Evolutionary conservation across 2,888 invertebrate genomes (phyloP).

Genomic region (Linnaemya vulpina): DNA sequence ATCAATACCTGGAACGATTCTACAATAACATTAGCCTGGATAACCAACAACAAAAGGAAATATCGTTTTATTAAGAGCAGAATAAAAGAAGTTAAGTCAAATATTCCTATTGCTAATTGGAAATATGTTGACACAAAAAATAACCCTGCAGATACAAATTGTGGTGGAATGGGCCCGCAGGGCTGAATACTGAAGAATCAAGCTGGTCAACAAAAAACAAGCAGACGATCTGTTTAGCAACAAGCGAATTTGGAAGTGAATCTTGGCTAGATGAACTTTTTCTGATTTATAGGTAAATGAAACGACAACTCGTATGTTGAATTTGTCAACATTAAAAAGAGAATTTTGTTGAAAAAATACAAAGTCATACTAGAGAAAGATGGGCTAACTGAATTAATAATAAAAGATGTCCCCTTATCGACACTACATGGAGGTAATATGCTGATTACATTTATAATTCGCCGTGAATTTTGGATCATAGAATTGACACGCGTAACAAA

Average conservation of each 20-base stretch:
- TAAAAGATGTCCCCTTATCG: no score
- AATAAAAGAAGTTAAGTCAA: neutral
- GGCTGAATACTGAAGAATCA: neutral
- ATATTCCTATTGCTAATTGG: neutral
- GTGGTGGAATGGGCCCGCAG: no score
- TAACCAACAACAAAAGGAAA: no score
- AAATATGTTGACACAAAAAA: neutral
- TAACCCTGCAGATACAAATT: neutral
- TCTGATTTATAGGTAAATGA: neutral
- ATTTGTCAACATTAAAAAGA: neutral
- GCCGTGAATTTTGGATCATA: neutral
- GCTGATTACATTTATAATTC: neutral
- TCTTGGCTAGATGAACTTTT: neutral
- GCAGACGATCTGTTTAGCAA: neutral
- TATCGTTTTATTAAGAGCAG: neutral
- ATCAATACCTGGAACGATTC: neutral
- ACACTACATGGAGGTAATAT: neutral
- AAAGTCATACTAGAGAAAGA: neutral
- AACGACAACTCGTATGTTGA: neutral
- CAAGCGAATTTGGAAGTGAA: neutral
- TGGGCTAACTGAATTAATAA: neutral
- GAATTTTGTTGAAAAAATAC: neutral
- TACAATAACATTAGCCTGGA: slow-evolving; percentile 3
- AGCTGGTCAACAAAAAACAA: neutral
- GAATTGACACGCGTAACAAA: neutral